Evolutionary conservation across 1,140 invertebrate genomes (phyloP), one percentile per base, ranked within the genome.

Genomic region (Drosophila nigrodunni): DNA sequence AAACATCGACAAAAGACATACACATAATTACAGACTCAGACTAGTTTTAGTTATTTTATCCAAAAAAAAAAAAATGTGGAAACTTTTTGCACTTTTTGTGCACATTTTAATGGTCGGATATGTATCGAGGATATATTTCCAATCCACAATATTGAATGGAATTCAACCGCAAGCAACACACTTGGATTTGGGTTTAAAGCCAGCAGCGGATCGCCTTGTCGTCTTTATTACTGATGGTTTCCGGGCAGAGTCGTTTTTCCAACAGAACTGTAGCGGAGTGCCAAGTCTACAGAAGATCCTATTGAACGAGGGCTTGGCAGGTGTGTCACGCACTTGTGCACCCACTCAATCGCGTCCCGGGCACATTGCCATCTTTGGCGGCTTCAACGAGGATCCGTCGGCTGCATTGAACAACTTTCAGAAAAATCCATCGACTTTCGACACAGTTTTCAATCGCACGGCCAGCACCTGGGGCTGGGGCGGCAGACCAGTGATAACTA

Each of bases 301-400:
- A 47, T 94, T 77, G 91, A 93, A 74, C 1, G 60, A 94, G 80
- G 97, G 97, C 44, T 93, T 95, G 35, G 97, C 96, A 95, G 98
- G 98, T 35, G 94, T 99, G 73, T 97, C 97, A 15, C 95, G 97
- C 77, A 98, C 98, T 1, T 93, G 95, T 91, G 96, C 99, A 6
- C 98, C 98, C 0, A 99, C 98, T 11, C 98, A 99, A 93, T 98
- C 97, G 0, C 94, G 98, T 66, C 97, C 98, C 15, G 98, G 98
- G 0, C 97, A 99, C 94, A 97, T 99, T 25, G 98, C 98, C 15
- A 94, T 99, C 0, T 96, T 98, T 87, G 98, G 97, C 72, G 92
- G 98, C 6, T 96, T 99, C 66, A 98, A 99, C 93, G 98, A 99
- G 94, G 98, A 99, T 94, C 98, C 98, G 10, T 98, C 97, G 85